Conservation (phyloP, 2,888 invertebrate genomes). For the Leucoma salicis region DNA sequence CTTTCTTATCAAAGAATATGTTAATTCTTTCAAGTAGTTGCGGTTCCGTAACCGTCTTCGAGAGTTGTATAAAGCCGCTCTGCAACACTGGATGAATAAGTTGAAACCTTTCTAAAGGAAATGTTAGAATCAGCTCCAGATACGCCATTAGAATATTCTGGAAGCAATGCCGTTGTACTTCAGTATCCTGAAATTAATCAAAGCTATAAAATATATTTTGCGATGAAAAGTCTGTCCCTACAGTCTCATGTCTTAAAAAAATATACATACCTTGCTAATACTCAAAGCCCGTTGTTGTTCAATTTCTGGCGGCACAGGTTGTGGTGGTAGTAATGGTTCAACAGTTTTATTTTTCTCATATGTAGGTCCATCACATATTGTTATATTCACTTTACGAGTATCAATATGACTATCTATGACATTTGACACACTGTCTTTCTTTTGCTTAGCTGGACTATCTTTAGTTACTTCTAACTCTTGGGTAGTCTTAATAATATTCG, state of each 20-base stretch:
- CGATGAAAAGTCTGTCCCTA: too few relatives aligned
- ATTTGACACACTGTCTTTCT: constrained; percentile 54
- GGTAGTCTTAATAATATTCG: constrained; percentile 13
- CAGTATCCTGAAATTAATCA: constrained; percentile 85
- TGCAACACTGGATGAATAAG: constrained; percentile 72
- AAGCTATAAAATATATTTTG: too few relatives aligned
- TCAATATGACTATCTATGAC: constrained; percentile 50
- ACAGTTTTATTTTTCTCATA: constrained; percentile 57
- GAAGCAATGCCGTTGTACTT: constrained; percentile 91
- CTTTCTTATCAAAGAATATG: constrained; percentile 79
- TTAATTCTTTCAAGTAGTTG: constrained; percentile 76
- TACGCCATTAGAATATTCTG: constrained; percentile 93
- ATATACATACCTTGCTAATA: constrained; percentile 86
- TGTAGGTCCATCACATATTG: constrained; percentile 60
- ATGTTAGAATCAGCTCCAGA: constrained; percentile 87
- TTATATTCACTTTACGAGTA: constrained; percentile 65
- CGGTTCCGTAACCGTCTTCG: constrained; percentile 72
- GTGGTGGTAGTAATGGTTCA: constrained; percentile 82
- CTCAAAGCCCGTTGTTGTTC: constrained; percentile 91
- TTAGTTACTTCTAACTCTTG: constrained; percentile 23
- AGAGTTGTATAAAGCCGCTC: constrained; percentile 66
- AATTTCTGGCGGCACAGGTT: constrained; percentile 90
- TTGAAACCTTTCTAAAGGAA: constrained; percentile 83
- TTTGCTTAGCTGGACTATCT: constrained; percentile 42
- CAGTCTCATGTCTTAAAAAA: too few relatives aligned